Percentiles rank a stretch among this genome's conserved stretches.
Evolutionary conservation across 2,113 vertebrate species (phyloP).

Genomic region (Plestiodon gilberti): DNA sequence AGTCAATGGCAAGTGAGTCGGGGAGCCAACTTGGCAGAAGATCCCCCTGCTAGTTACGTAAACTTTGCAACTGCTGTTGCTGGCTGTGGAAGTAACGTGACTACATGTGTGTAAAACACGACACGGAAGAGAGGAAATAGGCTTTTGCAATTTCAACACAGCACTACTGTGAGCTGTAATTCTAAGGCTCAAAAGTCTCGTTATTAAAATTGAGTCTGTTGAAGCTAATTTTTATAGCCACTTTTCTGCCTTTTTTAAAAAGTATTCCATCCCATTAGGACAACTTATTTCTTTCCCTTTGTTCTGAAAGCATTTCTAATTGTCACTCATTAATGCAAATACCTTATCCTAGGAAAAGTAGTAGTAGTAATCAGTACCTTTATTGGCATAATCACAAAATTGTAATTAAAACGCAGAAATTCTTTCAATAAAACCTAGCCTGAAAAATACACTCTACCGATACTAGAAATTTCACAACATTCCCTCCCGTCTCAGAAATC

Average conservation of each 20-base stretch:
- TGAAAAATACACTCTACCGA: too few relatives aligned
- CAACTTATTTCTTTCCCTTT: constrained; percentile 20
- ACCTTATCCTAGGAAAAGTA: too few relatives aligned
- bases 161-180: neutral
- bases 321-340: neutral
- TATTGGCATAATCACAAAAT: fast-evolving
- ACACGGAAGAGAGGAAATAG: neutral
- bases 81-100: too few relatives aligned
- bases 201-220: constrained; percentile 38
- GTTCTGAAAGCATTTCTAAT: neutral
- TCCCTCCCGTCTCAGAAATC: too few relatives aligned
- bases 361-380: neutral
- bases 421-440: too few relatives aligned
- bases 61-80: neutral
- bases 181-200: constrained; percentile 29
- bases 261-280: constrained; percentile 20
- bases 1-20: neutral
- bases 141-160: constrained; percentile 12
- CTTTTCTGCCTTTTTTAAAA: neutral
- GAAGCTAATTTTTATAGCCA: constrained; percentile 41
- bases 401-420: too few relatives aligned
- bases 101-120: too few relatives aligned
- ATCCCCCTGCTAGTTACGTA: neutral
- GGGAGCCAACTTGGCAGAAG: neutral
- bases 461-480: too few relatives aligned